These are phyloP conservation scores for Bombus impatiens DNA, from an alignment of 1,140 invertebrate genomes.

Conservation along the genomic window DNA sequence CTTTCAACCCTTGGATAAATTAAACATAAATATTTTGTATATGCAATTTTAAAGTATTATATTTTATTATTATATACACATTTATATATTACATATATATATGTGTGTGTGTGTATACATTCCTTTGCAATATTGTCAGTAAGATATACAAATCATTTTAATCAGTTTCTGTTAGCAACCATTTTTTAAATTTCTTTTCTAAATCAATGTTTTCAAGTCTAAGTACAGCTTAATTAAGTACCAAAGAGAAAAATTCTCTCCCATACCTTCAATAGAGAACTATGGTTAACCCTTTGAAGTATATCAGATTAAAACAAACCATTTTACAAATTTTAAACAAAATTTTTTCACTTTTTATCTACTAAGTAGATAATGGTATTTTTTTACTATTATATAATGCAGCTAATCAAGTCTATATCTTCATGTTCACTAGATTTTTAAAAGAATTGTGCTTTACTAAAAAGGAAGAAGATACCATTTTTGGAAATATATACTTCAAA, in stretches of 20 bases:
- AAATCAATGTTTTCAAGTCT: slow-evolving; percentile 20
- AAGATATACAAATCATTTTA: neutral
- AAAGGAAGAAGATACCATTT: neutral
- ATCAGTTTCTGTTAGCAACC: neutral
- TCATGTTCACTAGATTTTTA: neutral
- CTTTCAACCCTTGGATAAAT: slow-evolving; percentile 4
- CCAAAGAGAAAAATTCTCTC: slow-evolving; percentile 70
- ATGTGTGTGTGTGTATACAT: neutral
- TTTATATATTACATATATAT: neutral
- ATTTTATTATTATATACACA: slow-evolving; percentile 11
- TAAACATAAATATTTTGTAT: slow-evolving; percentile 20
- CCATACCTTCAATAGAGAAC: slow-evolving; percentile 26
- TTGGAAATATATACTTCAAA: slow-evolving; percentile 8
- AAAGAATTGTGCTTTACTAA: neutral
- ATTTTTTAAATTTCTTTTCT: neutral
- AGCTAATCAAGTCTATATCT: neutral
- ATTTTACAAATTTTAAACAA: neutral
- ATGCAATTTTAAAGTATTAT: neutral
- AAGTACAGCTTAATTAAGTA: slow-evolving; percentile 64
- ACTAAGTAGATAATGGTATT: neutral
- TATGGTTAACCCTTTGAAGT: slow-evolving; percentile 31
- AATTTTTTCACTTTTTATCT: neutral
- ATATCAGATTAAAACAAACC: neutral
- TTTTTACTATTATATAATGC: slow-evolving; percentile 1
- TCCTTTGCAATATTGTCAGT: neutral